phyloP scores from a whole-genome alignment of 2,888 invertebrate species.

The Chalcis sispes region DNA sequence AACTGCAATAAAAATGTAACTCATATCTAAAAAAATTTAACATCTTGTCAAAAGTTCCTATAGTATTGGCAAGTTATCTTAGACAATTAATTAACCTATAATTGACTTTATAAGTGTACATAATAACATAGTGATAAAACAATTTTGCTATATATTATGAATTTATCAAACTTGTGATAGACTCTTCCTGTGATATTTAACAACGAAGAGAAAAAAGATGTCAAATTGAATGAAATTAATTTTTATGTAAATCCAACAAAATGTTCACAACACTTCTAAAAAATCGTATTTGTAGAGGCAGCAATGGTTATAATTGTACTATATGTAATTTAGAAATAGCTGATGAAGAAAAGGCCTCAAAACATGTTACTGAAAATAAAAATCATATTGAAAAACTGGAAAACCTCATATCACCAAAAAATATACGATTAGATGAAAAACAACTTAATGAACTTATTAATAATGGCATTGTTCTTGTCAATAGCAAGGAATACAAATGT shows the following conservation, averaged over 20 bases:
- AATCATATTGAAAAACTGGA: slow-evolving; percentile 36
- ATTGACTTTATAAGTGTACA: slow-evolving; percentile 8
- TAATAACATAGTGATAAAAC: not conserved
- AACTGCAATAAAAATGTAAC: slow-evolving; percentile 7
- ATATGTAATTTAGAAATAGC: slow-evolving; percentile 30
- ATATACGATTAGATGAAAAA: slow-evolving; percentile 30
- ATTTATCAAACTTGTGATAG: not conserved
- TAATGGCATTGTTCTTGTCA: slow-evolving; percentile 41
- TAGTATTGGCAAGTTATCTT: not conserved
- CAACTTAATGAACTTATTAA: slow-evolving; percentile 27
- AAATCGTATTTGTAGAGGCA: slow-evolving; percentile 37
- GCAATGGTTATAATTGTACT: slow-evolving; percentile 30
- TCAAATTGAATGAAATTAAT: not conserved
- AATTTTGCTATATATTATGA: not conserved
- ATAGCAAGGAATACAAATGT: slow-evolving; percentile 37
- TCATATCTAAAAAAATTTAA: not conserved
- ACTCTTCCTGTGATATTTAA: slow-evolving; percentile 39
- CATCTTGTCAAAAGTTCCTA: slow-evolving; percentile 30
- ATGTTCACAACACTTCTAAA: slow-evolving; percentile 40
- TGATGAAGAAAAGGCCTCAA: not conserved
- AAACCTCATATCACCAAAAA: not conserved
- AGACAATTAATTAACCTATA: slow-evolving; percentile 21
- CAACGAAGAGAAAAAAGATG: slow-evolving; percentile 22
- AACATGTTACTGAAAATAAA: slow-evolving; percentile 11
- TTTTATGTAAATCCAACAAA: not conserved